A percentile compares a stretch with the other conserved stretches of the same genome.
These are phyloP conservation scores for Diphyllodes magnificus DNA, from an alignment of 2,113 vertebrate genomes.

Conservation along the genomic window DNA sequence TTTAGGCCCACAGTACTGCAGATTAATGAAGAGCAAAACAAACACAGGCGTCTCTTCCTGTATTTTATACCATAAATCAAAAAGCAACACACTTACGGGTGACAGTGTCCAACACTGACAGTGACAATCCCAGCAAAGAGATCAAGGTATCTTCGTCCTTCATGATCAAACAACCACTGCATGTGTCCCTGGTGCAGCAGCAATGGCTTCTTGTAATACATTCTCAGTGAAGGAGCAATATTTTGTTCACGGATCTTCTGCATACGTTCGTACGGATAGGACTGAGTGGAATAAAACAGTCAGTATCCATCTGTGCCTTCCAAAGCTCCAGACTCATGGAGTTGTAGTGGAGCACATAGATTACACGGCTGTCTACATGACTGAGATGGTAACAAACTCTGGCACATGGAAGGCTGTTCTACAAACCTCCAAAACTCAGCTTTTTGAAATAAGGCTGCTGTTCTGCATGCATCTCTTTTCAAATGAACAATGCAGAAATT, in stretches of 20 bases:
- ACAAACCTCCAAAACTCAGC: neutral
- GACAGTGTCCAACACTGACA: slow-evolving; percentile 90
- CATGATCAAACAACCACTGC: slow-evolving; percentile 92
- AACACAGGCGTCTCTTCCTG: neutral
- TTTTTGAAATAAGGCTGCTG: neutral
- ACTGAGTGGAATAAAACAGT: slow-evolving; percentile 30
- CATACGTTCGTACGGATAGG: slow-evolving; percentile 64
- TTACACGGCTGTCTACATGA: neutral
- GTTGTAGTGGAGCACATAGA: neutral
- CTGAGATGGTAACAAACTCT: neutral
- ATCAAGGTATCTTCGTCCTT: slow-evolving; percentile 89
- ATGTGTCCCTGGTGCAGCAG: slow-evolving; percentile 88
- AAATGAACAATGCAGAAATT: neutral
- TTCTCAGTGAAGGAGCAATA: slow-evolving; percentile 68
- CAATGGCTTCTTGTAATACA: slow-evolving; percentile 81
- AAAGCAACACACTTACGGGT: slow-evolving; percentile 82
- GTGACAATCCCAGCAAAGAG: slow-evolving; percentile 91
- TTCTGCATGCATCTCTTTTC: neutral
- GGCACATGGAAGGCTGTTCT: neutral
- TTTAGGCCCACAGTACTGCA: neutral
- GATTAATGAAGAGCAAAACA: neutral
- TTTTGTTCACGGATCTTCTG: slow-evolving; percentile 75
- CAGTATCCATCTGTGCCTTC: neutral
- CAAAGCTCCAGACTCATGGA: neutral
- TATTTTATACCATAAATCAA: neutral